Evolutionary conservation across 2,113 vertebrate species (phyloP), one percentile per base, ranked within the genome.

Genomic region (Percina caprodes): DNA sequence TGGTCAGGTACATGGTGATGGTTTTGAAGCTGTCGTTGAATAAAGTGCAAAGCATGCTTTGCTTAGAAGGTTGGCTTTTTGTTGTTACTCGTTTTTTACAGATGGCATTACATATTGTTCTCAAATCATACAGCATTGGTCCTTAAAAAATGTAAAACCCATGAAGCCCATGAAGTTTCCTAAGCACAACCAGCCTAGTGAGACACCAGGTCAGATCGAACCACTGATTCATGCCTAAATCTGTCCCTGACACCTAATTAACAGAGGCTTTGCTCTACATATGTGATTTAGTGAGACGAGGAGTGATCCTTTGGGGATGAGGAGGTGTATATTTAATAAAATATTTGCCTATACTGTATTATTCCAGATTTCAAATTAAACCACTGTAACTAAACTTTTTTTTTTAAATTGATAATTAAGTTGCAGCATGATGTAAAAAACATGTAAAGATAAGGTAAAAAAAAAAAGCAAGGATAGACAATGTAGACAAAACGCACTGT

Each of bases 121-220:
- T 35, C 15, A 24, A 59, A 51, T 61, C 51, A 19, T 26, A 33
- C 49, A 65, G 60, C 33, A n/a, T n/a, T n/a, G n/a, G n/a, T n/a
- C n/a, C n/a, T n/a, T n/a, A n/a, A n/a, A n/a, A n/a, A n/a, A n/a
- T n/a, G n/a, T n/a, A n/a, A n/a, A n/a, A n/a, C n/a, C n/a, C n/a
- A 23, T 30, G 39, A 62, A n/a, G 48, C 18, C 16, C n/a, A n/a
- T n/a, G n/a, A n/a, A n/a, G 10, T 63, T 74, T 6, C 42, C 59
- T 15, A 21, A 8, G 5, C 48, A 42, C 21, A 42, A n/a, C 3
- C 7, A 67, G 52, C 26, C 39, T 35, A 39, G 18, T 55, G n/a
- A 42, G n/a, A 63, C 60, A 54, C 26, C 61, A 30, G 61, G 35
- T 67, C 74, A 66, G 18, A 33, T n/a, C 16, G 8, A 56, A 30